phyloP scores from a whole-genome alignment of 2,888 invertebrate species.

The Drosophila putrida region DNA sequence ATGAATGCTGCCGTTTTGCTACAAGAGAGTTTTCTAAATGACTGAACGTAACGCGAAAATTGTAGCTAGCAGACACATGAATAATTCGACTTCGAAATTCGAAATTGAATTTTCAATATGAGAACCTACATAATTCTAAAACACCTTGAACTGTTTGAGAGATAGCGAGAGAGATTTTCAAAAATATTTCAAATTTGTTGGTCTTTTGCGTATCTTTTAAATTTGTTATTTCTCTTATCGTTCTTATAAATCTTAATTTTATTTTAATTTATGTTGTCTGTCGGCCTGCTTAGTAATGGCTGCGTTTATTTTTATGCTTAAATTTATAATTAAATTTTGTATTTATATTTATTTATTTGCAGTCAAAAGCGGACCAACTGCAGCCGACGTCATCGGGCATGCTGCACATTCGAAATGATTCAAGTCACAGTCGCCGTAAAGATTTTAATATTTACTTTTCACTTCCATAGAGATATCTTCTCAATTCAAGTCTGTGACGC shows the following conservation, averaged over 20 bases:
- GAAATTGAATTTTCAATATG: slow-evolving; percentile 29
- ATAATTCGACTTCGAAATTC: slow-evolving; percentile 49
- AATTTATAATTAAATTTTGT: slow-evolving; percentile 54
- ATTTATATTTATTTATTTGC: slow-evolving; percentile 56
- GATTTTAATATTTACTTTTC: slow-evolving; percentile 20
- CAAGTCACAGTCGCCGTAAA: slow-evolving; percentile 19
- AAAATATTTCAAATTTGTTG: slow-evolving; percentile 29
- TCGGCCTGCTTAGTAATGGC: slow-evolving; percentile 53
- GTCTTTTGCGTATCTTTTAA: slow-evolving; percentile 40
- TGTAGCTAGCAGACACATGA: slow-evolving; percentile 41
- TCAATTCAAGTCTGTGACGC: slow-evolving; percentile 56
- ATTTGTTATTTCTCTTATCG: slow-evolving; percentile 36
- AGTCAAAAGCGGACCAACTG: slow-evolving; percentile 24
- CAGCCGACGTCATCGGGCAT: slow-evolving; percentile 52
- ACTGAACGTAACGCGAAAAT: slow-evolving; percentile 41
- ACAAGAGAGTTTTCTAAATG: slow-evolving; percentile 83
- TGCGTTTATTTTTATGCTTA: slow-evolving; percentile 63
- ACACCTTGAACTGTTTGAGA: slow-evolving; percentile 55
- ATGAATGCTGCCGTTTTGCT: slow-evolving; percentile 80
- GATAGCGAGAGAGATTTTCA: slow-evolving; percentile 32
- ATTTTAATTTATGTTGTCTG: slow-evolving; percentile 38
- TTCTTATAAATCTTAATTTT: slow-evolving; percentile 14
- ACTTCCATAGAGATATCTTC: slow-evolving; percentile 14
- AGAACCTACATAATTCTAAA: slow-evolving; percentile 41
- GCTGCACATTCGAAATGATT: slow-evolving; percentile 42